These are phyloP conservation scores for Oasisia sp. DNA, from an alignment of 2,888 invertebrate genomes.

Conservation along the genomic window DNA sequence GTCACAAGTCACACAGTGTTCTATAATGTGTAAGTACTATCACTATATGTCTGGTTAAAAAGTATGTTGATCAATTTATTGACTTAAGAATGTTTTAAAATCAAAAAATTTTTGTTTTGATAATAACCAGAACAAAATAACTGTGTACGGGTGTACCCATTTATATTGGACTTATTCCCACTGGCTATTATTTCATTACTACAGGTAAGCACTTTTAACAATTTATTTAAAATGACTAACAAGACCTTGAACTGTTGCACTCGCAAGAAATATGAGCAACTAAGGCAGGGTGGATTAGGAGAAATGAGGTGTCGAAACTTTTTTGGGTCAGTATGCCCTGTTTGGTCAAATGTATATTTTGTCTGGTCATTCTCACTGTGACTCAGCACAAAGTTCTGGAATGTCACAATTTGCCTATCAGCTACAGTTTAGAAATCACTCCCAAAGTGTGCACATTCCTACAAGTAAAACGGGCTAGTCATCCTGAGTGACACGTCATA, in stretches of 20 bases:
- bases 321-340: neutral
- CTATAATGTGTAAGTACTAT: neutral
- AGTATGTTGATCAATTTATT: neutral
- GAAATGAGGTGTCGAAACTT: neutral
- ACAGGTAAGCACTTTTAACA: no score
- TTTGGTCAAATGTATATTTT: neutral
- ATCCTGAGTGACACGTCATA: neutral
- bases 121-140: neutral
- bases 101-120: neutral
- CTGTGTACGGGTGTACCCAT: neutral
- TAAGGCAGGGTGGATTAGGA: neutral
- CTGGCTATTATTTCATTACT: no score
- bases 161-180: neutral
- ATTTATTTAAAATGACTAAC: no score
- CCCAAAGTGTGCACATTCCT: neutral
- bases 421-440: neutral
- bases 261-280: neutral
- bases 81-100: neutral
- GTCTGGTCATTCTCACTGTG: neutral
- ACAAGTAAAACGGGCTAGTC: neutral
- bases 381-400: neutral
- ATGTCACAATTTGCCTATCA: neutral
- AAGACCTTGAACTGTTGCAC: neutral
- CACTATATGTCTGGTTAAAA: no score
- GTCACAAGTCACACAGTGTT: neutral